Evolutionary conservation across 2,888 invertebrate species (phyloP), one percentile per base, ranked within the genome.

Genomic region (Acronicta psi): DNA sequence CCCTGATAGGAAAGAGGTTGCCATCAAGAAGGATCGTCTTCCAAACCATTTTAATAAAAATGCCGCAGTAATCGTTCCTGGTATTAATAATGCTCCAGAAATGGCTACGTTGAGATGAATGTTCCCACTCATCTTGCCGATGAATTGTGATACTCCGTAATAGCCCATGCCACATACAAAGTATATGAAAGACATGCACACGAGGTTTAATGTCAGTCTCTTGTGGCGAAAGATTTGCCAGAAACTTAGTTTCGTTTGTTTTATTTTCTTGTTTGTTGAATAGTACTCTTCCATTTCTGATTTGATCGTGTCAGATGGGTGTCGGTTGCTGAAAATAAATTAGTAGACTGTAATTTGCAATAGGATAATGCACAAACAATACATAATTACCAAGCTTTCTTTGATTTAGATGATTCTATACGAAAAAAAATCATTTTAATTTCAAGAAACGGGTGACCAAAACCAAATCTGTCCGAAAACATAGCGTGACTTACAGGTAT

Each of bases 141-240:
- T 96, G 80, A 96, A 97, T 80, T 97, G 97, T 0, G 97, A 96
- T 23, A 98, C 95, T 0, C 98, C 98, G 77, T 97, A 98, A 83
- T 98, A 97, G 23, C 97, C 96, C 92, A 98, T 95, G 7, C 97
- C 97, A 46, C 97, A 96, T 0, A 96, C 96, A 13, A 97, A 93
- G 96, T 97, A 97, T 74, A 96, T 95, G 73, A 96, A 95, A 47
- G 95, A 95, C 87, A 97, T 96, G 59, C 95, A 95, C 0, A 95
- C 66, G 0, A 97, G 95, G 77, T 96, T 96, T 14, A 94, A 73
- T 14, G 95, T 87, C 81, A 97, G 92, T 74, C 95, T 95, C 56
- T 70, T 88, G 59, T 91, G 83, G 11, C 63, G 81, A 62, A 92
- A 92, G 37, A 92, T 87, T 60, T 90, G 80, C 80, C 82, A 86